phyloP scores from a whole-genome alignment of 1,140 invertebrate species.

The Drosophila willistoni region DNA sequence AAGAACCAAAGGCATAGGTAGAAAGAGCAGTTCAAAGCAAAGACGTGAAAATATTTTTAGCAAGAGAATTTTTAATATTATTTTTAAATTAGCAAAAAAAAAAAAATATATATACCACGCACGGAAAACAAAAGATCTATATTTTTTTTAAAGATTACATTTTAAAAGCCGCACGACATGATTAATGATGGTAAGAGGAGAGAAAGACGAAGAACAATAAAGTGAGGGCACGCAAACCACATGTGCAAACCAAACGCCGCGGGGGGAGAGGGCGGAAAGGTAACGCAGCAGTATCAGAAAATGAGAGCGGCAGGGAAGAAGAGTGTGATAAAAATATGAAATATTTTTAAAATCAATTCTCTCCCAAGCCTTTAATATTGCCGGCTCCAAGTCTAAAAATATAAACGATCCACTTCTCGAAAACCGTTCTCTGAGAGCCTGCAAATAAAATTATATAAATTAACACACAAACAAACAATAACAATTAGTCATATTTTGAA shows the following conservation, averaged over 20 bases:
- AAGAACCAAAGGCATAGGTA: slow-evolving; percentile 1
- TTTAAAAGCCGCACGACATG: slow-evolving; percentile 10
- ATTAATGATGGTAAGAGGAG: slow-evolving; percentile 29
- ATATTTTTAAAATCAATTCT: neutral
- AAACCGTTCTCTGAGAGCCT: no score
- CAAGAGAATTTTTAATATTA: slow-evolving; percentile 16
- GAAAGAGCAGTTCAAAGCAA: slow-evolving; percentile 25
- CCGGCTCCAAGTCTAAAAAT: no score
- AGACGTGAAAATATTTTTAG: slow-evolving; percentile 1
- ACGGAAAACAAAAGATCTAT: slow-evolving; percentile 17
- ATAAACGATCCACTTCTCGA: no score
- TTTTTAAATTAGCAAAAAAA: neutral
- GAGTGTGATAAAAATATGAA: slow-evolving; percentile 2
- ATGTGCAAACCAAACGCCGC: neutral
- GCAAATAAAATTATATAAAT: no score
- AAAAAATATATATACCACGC: neutral
- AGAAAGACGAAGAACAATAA: neutral
- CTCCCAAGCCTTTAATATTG: no score
- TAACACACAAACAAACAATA: no score
- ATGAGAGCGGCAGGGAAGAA: slow-evolving; percentile 20
- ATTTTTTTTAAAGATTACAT: neutral
- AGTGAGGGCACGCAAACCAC: neutral
- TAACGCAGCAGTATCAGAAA: no score
- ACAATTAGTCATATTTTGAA: no score
- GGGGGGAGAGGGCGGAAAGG: no score